Percentiles rank a stretch among this genome's conserved stretches.
phyloP scores from a whole-genome alignment of 1,140 invertebrate species.

The Rhagoletis pomonella region DNA sequence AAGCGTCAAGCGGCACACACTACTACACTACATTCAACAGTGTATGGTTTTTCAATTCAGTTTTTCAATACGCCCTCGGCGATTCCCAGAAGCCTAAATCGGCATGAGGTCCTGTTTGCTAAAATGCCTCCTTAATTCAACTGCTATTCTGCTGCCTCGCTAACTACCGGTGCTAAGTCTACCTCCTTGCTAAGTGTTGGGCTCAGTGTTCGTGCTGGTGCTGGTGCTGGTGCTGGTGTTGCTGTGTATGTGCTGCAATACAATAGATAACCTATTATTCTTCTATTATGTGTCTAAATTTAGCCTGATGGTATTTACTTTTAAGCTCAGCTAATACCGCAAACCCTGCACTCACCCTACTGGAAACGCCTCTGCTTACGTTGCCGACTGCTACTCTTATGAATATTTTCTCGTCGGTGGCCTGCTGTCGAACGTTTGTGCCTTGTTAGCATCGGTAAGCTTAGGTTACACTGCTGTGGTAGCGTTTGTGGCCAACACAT shows the following conservation, averaged over 20 bases:
- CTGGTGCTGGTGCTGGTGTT: not conserved
- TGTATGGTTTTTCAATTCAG: not conserved
- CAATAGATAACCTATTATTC: conserved; percentile 52
- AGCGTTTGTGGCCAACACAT: not conserved
- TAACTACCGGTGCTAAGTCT: not conserved
- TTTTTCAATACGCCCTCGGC: conserved; percentile 14
- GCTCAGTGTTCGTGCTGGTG: not conserved
- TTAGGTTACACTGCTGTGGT: not conserved
- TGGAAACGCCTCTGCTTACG: not conserved
- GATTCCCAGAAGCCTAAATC: not conserved
- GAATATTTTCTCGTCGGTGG: not conserved
- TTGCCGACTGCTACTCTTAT: not conserved
- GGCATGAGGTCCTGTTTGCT: not conserved
- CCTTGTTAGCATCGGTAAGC: not conserved
- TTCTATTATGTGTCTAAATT: conserved; percentile 52
- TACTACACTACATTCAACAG: conserved; percentile 29
- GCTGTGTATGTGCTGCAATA: conserved; percentile 1
- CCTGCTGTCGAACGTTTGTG: not conserved
- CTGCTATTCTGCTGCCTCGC: not conserved
- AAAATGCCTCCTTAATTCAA: not conserved
- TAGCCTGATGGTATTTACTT: conserved; percentile 36
- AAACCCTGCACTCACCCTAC: not conserved
- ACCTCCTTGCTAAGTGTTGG: not conserved
- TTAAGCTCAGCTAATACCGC: conserved; percentile 29
- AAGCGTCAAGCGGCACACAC: not conserved